These are phyloP conservation scores for Drosophila lini DNA, from an alignment of 1,140 invertebrate species.

Conservation along the genomic window DNA sequence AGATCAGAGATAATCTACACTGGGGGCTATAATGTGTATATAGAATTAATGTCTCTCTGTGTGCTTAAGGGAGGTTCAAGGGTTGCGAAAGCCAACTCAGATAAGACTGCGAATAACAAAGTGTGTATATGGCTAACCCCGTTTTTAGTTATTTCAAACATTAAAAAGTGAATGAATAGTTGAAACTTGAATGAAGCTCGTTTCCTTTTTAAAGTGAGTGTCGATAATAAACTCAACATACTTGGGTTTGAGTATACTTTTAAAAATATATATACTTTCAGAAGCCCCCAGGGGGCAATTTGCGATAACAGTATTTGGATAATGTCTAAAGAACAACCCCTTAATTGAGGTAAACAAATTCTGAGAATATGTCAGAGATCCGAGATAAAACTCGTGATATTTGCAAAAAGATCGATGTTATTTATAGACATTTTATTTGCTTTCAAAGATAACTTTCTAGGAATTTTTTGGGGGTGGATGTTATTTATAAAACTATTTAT, in stretches of 20 bases:
- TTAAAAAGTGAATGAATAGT: neutral
- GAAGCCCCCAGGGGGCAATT: neutral
- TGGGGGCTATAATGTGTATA: conserved; percentile 3
- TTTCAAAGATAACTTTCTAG: conserved; percentile 13
- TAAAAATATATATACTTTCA: neutral
- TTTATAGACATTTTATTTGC: conserved; percentile 17
- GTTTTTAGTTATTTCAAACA: neutral
- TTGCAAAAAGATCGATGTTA: neutral
- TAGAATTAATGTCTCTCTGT: conserved; percentile 2
- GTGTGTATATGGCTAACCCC: conserved; percentile 4
- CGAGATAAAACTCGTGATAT: conserved; percentile 6
- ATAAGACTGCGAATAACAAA: conserved; percentile 6
- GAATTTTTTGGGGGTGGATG: neutral
- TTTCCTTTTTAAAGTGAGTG: neutral
- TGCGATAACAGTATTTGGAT: conserved; percentile 4
- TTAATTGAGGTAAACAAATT: conserved; percentile 8
- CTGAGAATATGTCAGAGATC: neutral
- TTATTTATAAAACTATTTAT: too few species aligned
- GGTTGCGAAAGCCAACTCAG: conserved; percentile 1
- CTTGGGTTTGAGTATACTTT: neutral
- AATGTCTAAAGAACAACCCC: neutral
- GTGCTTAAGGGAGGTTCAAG: conserved; percentile 9
- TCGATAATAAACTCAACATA: neutral
- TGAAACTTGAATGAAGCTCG: neutral
- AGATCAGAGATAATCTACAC: conserved; percentile 44